phyloP scores from a whole-genome alignment of 2,888 invertebrate species.

The Rhopalosiphum nymphaeae region DNA sequence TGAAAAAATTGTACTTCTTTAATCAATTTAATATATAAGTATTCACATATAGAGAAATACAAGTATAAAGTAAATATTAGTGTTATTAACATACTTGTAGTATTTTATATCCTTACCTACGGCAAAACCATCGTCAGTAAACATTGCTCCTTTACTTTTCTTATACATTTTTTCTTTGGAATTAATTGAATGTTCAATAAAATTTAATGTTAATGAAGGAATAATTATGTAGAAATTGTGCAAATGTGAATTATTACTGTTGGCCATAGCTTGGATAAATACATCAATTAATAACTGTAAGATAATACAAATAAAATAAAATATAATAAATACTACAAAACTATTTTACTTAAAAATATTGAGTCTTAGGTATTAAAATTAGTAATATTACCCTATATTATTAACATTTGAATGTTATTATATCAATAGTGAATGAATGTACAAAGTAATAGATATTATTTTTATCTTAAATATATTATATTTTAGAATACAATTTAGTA shows the following conservation, averaged over 20 bases:
- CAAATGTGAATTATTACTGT: slow-evolving; percentile 76
- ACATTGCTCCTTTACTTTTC: slow-evolving; percentile 90
- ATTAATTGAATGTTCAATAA: slow-evolving; percentile 91
- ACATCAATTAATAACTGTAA: slow-evolving; percentile 85
- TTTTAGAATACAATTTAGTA: background rate
- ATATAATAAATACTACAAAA: background rate
- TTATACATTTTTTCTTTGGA: slow-evolving; percentile 92
- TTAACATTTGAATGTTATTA: background rate
- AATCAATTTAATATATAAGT: background rate
- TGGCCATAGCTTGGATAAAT: slow-evolving; percentile 74
- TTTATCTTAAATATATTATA: background rate
- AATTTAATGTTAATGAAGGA: slow-evolving; percentile 94
- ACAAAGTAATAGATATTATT: background rate
- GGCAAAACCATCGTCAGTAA: slow-evolving; percentile 98
- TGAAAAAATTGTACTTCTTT: background rate
- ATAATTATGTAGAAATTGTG: slow-evolving; percentile 93
- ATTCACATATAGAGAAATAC: background rate
- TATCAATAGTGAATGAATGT: background rate
- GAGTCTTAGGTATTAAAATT: background rate
- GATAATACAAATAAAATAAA: slow-evolving; percentile 66
- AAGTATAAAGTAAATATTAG: background rate
- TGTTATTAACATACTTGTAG: background rate
- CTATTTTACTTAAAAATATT: background rate
- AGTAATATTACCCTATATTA: background rate
- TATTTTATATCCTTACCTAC: slow-evolving; percentile 77